phyloP scores from a whole-genome alignment of 2,888 invertebrate species.

The Phaonia tiefii region DNA sequence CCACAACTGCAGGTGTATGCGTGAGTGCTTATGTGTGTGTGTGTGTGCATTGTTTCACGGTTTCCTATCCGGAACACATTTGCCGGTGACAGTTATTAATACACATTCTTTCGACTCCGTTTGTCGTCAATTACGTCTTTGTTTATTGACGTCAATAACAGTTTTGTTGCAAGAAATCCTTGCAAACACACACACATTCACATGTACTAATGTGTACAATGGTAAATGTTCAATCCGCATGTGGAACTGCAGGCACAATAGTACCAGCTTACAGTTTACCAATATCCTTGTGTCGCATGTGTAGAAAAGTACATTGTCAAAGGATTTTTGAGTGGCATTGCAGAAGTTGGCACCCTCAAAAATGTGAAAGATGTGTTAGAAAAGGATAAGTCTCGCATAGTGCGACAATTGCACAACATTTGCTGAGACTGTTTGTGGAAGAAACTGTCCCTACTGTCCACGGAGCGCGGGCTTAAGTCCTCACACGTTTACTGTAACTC shows the following conservation, averaged over 20 bases:
- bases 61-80: constrained; percentile 45
- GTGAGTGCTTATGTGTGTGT: too few relatives aligned
- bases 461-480: too few relatives aligned
- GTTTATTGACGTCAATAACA: constrained; percentile 58
- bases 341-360: neutral
- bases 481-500: too few relatives aligned
- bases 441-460: too few relatives aligned
- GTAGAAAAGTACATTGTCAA: constrained; percentile 45
- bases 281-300: constrained; percentile 39
- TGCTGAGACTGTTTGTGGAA: too few relatives aligned
- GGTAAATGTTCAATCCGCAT: constrained; percentile 15
- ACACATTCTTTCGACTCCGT: constrained; percentile 51
- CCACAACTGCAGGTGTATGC: neutral
- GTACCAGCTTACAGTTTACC: too few relatives aligned
- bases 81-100: constrained; percentile 62
- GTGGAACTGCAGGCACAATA: constrained; percentile 23
- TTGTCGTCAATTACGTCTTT: constrained; percentile 55
- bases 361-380: constrained; percentile 1
- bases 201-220: neutral
- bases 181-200: neutral
- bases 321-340: neutral
- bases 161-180: neutral
- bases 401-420: too few relatives aligned
- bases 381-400: neutral
- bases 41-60: constrained; percentile 10